These are phyloP conservation scores for Mythimna lalbum DNA, from an alignment of 2,888 invertebrate genomes.

Conservation along the genomic window DNA sequence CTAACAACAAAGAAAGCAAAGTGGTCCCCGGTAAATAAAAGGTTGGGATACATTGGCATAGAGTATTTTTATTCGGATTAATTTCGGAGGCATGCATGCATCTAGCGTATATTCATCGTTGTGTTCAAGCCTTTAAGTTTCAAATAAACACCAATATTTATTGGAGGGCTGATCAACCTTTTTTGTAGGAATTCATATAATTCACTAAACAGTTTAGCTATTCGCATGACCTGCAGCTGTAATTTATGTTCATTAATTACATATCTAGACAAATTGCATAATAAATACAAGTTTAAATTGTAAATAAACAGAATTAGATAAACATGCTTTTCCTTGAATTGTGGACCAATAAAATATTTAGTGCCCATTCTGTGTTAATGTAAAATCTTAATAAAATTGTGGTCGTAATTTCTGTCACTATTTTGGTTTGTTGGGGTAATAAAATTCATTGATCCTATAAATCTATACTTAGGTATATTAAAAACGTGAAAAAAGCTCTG, in stretches of 20 bases:
- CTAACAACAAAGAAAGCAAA: no score
- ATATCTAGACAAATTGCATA: conserved; percentile 51
- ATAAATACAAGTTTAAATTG: conserved; percentile 38
- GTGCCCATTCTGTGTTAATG: conserved; percentile 31
- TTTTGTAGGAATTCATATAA: conserved; percentile 37
- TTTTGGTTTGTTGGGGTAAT: neutral
- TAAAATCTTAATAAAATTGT: conserved; percentile 29
- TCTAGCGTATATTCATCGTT: neutral
- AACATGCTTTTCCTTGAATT: conserved; percentile 37
- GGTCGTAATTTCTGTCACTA: neutral
- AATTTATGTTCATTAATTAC: conserved; percentile 56
- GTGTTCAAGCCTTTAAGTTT: conserved; percentile 10
- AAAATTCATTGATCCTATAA: neutral
- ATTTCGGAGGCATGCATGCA: conserved; percentile 2
- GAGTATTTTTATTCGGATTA: neutral
- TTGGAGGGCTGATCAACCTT: conserved; percentile 9
- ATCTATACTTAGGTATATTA: neutral
- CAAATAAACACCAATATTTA: conserved; percentile 6
- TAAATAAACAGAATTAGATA: conserved; percentile 47
- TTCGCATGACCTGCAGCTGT: conserved; percentile 28
- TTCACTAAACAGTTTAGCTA: conserved; percentile 13
- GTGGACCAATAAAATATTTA: conserved; percentile 33
- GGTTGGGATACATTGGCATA: no score
- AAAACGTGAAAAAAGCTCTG: neutral
- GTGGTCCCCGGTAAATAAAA: no score